These are phyloP conservation scores for Metopia argyrocephala DNA, from an alignment of 2,888 invertebrate species.

Conservation along the genomic window DNA sequence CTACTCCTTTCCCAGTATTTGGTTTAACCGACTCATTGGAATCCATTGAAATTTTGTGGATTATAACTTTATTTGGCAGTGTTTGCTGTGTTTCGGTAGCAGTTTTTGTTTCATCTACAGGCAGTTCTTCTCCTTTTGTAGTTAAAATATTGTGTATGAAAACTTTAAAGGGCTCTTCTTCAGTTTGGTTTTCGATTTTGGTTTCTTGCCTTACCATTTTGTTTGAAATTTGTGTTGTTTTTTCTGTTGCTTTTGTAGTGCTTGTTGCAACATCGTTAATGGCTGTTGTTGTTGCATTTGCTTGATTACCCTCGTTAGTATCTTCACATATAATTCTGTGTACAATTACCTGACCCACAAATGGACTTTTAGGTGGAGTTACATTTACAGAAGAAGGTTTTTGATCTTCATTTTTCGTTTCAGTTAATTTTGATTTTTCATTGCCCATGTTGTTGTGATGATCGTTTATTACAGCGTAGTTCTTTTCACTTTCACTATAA, in stretches of 20 bases:
- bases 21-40: background rate
- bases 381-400: too few species aligned
- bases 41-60: slow-evolving; percentile 1
- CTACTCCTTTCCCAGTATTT: background rate
- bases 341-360: slow-evolving; percentile 63
- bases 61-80: background rate
- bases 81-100: background rate
- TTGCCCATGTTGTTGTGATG: slow-evolving; percentile 50
- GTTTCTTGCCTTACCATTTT: background rate
- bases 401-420: slow-evolving; percentile 42
- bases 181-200: background rate
- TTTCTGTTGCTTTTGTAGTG: background rate
- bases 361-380: slow-evolving; percentile 13
- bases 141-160: slow-evolving; percentile 7
- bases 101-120: background rate
- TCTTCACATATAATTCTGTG: slow-evolving; percentile 65
- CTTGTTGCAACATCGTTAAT: too few species aligned
- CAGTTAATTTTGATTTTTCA: slow-evolving; percentile 51
- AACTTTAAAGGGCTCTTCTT: background rate
- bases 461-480: slow-evolving; percentile 9
- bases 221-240: background rate
- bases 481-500: slow-evolving; percentile 41
- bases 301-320: too few species aligned
- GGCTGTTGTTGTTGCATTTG: too few species aligned
- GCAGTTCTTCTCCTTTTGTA: background rate